phyloP scores from a whole-genome alignment of 2,888 invertebrate genomes.

The Drosophila ustulata region DNA sequence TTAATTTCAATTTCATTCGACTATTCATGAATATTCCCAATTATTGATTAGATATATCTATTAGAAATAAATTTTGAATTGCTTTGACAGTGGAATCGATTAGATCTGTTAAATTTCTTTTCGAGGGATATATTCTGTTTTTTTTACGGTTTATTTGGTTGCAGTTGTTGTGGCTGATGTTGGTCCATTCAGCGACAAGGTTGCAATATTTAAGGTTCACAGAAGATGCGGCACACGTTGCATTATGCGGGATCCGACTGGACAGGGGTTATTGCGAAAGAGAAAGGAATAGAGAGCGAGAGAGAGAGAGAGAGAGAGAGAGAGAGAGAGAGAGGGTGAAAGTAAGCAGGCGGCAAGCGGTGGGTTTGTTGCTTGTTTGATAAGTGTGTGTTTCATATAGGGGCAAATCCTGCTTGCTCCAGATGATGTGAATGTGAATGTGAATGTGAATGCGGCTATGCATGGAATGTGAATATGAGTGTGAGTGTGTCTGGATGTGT shows the following conservation, averaged over 20 bases:
- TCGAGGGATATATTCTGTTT: background rate
- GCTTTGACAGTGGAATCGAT: too few species aligned
- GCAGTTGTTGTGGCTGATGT: constrained; percentile 24
- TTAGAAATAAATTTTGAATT: too few species aligned
- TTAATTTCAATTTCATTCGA: too few species aligned
- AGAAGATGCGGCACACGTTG: constrained; percentile 17
- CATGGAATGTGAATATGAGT: background rate
- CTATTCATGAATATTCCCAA: too few species aligned
- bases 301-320: background rate
- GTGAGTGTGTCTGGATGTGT: constrained; percentile 8
- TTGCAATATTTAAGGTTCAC: constrained; percentile 25
- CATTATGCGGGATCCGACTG: constrained; percentile 42
- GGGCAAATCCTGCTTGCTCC: constrained; percentile 48
- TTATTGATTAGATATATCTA: too few species aligned
- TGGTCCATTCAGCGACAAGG: constrained; percentile 45
- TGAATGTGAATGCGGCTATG: background rate
- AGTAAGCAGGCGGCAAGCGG: background rate
- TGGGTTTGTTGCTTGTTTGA: background rate
- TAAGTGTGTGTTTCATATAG: constrained; percentile 33
- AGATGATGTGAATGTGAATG: constrained; percentile 29
- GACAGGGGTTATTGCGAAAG: constrained; percentile 32
- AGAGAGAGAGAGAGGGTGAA: background rate
- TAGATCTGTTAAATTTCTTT: background rate
- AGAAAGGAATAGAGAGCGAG: background rate
- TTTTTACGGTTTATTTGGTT: background rate